Percentiles rank a stretch among this genome's conserved stretches.
These are phyloP conservation scores for Sinohyriopsis cumingii DNA, from an alignment of 2,888 invertebrate genomes.

Conservation along the genomic window DNA sequence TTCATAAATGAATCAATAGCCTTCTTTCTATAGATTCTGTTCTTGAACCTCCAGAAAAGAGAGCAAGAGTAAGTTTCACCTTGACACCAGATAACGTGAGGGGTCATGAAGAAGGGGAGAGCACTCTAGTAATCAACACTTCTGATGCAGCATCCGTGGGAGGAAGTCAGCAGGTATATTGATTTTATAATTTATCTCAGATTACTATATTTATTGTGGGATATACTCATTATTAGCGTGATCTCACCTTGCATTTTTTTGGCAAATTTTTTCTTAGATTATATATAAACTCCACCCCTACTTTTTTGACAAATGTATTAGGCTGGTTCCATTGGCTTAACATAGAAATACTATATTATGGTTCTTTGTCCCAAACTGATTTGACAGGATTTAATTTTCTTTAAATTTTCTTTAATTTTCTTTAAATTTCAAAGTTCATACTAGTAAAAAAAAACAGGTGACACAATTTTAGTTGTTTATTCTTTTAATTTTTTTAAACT, in stretches of 20 bases:
- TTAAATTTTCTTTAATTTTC: not conserved
- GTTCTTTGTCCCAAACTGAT: not conserved
- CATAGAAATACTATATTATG: no score
- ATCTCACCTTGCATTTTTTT: no score
- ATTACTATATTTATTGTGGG: not conserved
- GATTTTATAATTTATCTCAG: not conserved
- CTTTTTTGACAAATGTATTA: no score
- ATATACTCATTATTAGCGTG: no score
- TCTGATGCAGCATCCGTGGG: conserved; percentile 33
- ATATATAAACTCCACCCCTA: no score
- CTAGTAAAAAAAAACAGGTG: not conserved
- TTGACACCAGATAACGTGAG: conserved; percentile 21
- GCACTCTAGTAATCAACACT: conserved; percentile 56
- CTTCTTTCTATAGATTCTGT: conserved; percentile 2
- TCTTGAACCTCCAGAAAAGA: conserved; percentile 46
- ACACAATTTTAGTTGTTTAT: no score
- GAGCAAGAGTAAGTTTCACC: conserved; percentile 44
- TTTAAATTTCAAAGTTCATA: not conserved
- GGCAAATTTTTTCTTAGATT: no score
- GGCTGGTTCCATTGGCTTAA: not conserved
- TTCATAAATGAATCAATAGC: no score
- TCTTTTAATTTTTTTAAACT: no score
- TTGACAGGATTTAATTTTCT: not conserved
- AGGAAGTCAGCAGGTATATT: conserved; percentile 37
- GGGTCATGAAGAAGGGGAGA: conserved; percentile 43